These are phyloP conservation scores for Brachyptera putata DNA, from an alignment of 2,888 invertebrate genomes.

Conservation along the genomic window DNA sequence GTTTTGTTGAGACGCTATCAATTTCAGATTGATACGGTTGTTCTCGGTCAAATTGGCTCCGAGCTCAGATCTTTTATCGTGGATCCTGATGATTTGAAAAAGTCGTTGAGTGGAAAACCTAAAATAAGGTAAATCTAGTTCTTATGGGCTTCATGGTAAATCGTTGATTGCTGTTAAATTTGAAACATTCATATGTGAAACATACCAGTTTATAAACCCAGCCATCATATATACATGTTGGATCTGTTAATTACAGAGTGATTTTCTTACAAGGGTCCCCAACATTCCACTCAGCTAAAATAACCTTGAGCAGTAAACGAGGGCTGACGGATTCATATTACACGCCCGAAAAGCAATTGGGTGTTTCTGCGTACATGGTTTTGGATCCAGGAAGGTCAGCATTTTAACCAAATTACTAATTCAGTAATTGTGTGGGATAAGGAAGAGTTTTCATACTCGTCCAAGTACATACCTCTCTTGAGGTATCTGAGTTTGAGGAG, in stretches of 20 bases:
- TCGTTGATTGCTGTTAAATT: too few relatives aligned
- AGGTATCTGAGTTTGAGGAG: too few relatives aligned
- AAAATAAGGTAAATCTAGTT: conserved; percentile 59
- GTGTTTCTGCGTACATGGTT: conserved; percentile 58
- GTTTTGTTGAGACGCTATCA: not conserved
- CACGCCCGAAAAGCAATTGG: conserved; percentile 49
- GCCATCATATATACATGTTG: too few relatives aligned
- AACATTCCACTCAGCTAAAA: not conserved
- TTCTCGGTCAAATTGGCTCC: conserved; percentile 43
- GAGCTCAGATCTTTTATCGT: conserved; percentile 51
- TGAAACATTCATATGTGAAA: too few relatives aligned
- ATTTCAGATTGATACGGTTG: conserved; percentile 44
- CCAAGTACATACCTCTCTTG: too few relatives aligned
- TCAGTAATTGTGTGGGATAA: too few relatives aligned
- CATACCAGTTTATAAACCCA: too few relatives aligned
- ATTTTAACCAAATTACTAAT: too few relatives aligned
- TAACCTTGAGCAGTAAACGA: conserved; percentile 16
- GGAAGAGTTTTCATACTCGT: too few relatives aligned
- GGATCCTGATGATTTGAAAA: conserved; percentile 55
- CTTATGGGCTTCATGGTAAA: too few relatives aligned
- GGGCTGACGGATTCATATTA: conserved; percentile 54
- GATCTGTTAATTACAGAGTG: not conserved
- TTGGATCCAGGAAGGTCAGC: conserved; percentile 55
- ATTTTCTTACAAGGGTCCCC: not conserved
- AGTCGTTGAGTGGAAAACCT: conserved; percentile 59